Evolutionary conservation across 1,140 invertebrate genomes (phyloP).

Genomic region (Muscidifurax raptorellus): DNA sequence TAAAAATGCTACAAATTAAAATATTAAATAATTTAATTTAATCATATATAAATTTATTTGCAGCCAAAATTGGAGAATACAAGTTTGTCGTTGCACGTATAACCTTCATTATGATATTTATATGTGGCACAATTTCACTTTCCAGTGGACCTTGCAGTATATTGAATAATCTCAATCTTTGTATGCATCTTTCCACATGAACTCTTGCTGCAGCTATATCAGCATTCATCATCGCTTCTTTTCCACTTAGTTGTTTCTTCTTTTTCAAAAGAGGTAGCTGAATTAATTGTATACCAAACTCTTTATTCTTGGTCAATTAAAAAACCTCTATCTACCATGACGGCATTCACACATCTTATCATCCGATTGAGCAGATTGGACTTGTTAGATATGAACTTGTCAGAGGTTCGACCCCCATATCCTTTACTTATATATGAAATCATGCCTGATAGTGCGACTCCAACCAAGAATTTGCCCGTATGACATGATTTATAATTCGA

Average conservation of each 20-base stretch:
- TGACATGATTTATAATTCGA: slow-evolving; percentile 62
- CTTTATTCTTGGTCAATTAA: neutral
- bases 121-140: neutral
- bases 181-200: slow-evolving; percentile 13
- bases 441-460: slow-evolving; percentile 63
- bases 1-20: no score
- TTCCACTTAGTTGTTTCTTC: neutral
- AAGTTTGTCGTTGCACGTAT: slow-evolving; percentile 14
- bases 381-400: slow-evolving; percentile 60
- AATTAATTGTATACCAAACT: slow-evolving; percentile 20
- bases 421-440: slow-evolving; percentile 62
- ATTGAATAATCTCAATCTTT: neutral
- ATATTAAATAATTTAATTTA: no score
- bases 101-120: neutral
- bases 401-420: slow-evolving; percentile 64
- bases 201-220: slow-evolving; percentile 17
- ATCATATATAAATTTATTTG: neutral
- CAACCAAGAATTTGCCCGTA: slow-evolving; percentile 66
- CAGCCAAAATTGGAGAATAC: neutral
- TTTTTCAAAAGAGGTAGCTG: slow-evolving; percentile 8
- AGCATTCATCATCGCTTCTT: slow-evolving; percentile 23
- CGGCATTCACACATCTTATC: neutral
- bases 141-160: neutral
- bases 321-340: slow-evolving; percentile 27
- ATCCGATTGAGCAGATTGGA: neutral